Base-by-base conservation (phyloP, 2,888 invertebrate genomes). In the Drosophila paracracens region DNA sequence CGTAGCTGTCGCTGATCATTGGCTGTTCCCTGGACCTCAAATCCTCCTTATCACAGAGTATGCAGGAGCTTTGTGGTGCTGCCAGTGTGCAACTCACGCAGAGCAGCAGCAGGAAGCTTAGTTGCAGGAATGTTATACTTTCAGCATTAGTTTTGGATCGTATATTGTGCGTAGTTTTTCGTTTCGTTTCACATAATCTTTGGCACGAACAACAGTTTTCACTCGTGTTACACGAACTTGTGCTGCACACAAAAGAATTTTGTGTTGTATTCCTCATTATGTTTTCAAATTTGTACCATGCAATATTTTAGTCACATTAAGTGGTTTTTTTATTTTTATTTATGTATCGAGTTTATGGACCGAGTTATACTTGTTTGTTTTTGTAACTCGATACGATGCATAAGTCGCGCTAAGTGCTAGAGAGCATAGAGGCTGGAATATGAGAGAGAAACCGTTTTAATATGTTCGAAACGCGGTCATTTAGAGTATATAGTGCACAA, bases 31-130 rank as follows among this genome's bases (percentile, higher is more conserved):
- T 86, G 46, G 79, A 67, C 56, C 81, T 63, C 58, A 88, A 73
- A 73, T 92, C 92, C 53, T 88, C 85, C 69, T 88, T 90, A 81
- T 92, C 88, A 81, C 91, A 92, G 68, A 86, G 83, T 69, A 91
- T 88, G 76, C 92, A 92, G 33, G 91, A 90, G 54, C 64, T 71
- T 71, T 92, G 91, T 29, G 92, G 92, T 8, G 90, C 88, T n/a
- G 84, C 90, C 53, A 74, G 50, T 5, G 70, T 63, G 0, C 54
- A 21, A 27, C 69, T 48, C 5, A 76, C 29, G 13, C 60, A 52
- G 18, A 83, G 54, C 46, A 79, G 40, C 18, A 70, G 40, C 36
- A 79, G 59, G 29, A 69, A 48, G 11, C 65, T 62, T 5, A 74
- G 59, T 31, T 57, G 43, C 50, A 60, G 72, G 65, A 81, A 77